Conservation (phyloP, 2,797 vertebrate genomes). For the Anabacerthia variegaticeps region DNA sequence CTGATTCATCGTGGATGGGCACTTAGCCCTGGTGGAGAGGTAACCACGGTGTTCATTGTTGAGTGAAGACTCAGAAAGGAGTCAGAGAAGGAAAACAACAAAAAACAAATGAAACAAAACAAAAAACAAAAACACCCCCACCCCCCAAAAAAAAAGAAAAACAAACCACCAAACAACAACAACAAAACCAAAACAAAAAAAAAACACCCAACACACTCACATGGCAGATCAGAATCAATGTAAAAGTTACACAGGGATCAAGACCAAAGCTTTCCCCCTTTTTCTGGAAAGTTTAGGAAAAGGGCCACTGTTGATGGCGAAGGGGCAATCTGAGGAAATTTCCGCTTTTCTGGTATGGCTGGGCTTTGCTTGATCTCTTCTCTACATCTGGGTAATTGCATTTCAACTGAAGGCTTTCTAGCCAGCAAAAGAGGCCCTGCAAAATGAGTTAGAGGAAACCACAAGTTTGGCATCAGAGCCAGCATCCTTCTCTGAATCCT, state of each 20-base stretch:
- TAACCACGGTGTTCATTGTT: neutral
- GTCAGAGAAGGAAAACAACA: neutral
- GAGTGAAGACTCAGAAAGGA: neutral
- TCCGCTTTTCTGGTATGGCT: neutral
- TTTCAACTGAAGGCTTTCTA: slow-evolving; percentile 51
- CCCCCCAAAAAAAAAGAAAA: too few species aligned
- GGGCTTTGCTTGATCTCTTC: neutral
- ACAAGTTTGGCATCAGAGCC: slow-evolving; percentile 52
- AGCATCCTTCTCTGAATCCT: slow-evolving; percentile 59
- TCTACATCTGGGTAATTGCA: slow-evolving; percentile 20
- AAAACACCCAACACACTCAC: neutral
- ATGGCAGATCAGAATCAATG: neutral
- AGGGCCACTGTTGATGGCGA: neutral
- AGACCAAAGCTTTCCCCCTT: neutral
- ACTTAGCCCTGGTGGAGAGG: neutral
- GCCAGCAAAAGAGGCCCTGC: slow-evolving; percentile 55
- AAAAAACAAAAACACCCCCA: too few species aligned
- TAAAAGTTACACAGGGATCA: neutral
- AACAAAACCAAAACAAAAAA: neutral
- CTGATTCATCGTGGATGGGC: neutral
- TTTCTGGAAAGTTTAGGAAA: neutral
- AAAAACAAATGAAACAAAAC: too few species aligned
- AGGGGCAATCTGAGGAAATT: neutral
- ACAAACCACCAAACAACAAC: too few species aligned
- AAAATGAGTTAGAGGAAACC: slow-evolving; percentile 67